phyloP scores from a whole-genome alignment of 2,797 vertebrate genomes.

The Tadarida brasiliensis region DNA sequence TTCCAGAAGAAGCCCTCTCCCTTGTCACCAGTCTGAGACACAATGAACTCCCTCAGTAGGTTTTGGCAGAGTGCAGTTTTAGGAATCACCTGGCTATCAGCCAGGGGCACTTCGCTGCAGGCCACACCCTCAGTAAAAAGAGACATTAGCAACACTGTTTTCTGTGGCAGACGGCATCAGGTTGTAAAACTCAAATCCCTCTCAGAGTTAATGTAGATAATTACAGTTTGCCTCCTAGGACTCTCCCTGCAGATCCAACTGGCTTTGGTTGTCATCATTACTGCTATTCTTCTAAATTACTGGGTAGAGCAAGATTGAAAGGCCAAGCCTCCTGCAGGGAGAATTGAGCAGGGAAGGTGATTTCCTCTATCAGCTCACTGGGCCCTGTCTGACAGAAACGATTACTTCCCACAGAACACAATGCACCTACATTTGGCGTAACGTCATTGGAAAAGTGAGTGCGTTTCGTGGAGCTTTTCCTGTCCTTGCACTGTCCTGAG shows the following conservation, averaged over 20 bases:
- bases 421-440: fast-evolving
- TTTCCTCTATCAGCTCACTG: neutral
- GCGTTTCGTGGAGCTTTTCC: neutral
- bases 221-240: slow-evolving; percentile 59
- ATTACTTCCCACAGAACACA: neutral
- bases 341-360: fast-evolving
- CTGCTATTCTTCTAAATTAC: slow-evolving; percentile 60
- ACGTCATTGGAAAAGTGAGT: neutral
- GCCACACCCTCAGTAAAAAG: slow-evolving; percentile 18
- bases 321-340: neutral
- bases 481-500: neutral
- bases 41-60: neutral
- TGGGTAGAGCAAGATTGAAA: slow-evolving; percentile 31
- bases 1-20: slow-evolving; percentile 58
- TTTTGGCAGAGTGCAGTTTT: neutral
- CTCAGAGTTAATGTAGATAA: slow-evolving; percentile 65
- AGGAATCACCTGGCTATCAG: neutral
- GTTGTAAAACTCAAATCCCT: slow-evolving; percentile 35
- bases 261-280: slow-evolving; percentile 43
- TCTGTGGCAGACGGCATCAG: neutral
- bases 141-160: slow-evolving; percentile 35
- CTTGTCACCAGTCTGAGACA: neutral
- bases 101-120: neutral
- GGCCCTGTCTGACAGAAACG: neutral
- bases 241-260: slow-evolving; percentile 45